Conservation (phyloP, 2,113 vertebrate species). For the Theristicus caerulescens region DNA sequence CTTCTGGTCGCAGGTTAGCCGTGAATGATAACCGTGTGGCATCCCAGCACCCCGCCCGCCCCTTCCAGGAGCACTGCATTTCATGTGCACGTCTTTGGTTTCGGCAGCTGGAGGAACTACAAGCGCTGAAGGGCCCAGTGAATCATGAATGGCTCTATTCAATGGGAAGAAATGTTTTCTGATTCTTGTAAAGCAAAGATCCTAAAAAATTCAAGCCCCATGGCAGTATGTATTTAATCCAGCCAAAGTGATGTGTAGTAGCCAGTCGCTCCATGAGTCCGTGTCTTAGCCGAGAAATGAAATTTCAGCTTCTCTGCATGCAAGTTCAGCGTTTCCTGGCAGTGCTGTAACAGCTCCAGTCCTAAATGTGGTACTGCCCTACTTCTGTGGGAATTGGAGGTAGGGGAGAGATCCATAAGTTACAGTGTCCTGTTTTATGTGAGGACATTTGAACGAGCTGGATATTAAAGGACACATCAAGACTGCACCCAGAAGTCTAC, state of each 20-base stretch:
- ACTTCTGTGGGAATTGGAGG: background rate
- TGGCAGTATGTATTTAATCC: background rate
- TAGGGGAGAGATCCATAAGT: background rate
- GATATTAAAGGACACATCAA: background rate
- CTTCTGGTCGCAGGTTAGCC: background rate
- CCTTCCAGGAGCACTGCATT: background rate
- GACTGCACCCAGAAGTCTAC: background rate
- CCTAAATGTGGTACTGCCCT: background rate
- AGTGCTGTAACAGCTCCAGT: background rate
- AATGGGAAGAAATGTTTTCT: slow-evolving; percentile 9
- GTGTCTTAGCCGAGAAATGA: background rate
- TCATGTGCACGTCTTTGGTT: background rate
- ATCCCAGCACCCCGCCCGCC: background rate
- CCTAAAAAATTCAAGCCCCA: background rate
- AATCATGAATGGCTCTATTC: slow-evolving; percentile 37
- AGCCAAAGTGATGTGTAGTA: background rate
- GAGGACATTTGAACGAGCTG: background rate
- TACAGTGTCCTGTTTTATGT: background rate
- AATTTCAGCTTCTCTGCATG: background rate
- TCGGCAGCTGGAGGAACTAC: slow-evolving; percentile 36
- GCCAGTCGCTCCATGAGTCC: background rate
- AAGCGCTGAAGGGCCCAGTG: slow-evolving; percentile 19
- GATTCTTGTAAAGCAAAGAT: background rate
- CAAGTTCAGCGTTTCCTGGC: background rate
- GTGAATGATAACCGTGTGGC: background rate